Conservation (phyloP, 2,888 invertebrate species). For the Drosophila phalerata region DNA sequence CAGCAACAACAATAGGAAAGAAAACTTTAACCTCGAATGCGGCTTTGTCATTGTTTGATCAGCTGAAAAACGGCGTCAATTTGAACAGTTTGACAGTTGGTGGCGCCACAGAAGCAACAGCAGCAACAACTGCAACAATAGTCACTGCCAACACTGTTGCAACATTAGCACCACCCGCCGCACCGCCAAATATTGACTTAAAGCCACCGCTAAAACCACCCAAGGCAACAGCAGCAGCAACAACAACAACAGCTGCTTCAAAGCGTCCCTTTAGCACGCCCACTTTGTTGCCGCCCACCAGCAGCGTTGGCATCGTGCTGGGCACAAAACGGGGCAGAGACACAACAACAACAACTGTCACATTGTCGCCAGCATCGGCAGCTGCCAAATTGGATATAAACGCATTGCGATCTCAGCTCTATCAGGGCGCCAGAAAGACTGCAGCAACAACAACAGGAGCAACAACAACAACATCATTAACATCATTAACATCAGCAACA, state of each 20-base stretch:
- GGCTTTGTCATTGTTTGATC: slow-evolving; percentile 82
- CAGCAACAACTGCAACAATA: slow-evolving; percentile 22
- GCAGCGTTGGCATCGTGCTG: slow-evolving; percentile 73
- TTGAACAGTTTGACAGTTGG: slow-evolving; percentile 72
- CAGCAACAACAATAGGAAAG: slow-evolving; percentile 37
- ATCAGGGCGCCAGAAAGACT: slow-evolving; percentile 68
- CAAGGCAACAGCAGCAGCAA: slow-evolving; percentile 12
- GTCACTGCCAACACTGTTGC: slow-evolving; percentile 1
- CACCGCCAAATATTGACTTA: slow-evolving; percentile 57
- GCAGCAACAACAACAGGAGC: slow-evolving; percentile 39
- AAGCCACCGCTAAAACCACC: slow-evolving; percentile 60
- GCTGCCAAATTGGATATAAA: slow-evolving; percentile 69
- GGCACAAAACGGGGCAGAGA: slow-evolving; percentile 67
- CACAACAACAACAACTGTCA: slow-evolving; percentile 14
- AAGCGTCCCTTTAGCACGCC: slow-evolving; percentile 58
- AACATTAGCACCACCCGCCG: slow-evolving; percentile 32
- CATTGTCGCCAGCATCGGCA: slow-evolving; percentile 15
- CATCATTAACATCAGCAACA: slow-evolving; percentile 13
- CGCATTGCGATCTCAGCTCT: slow-evolving; percentile 74
- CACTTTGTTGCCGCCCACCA: slow-evolving; percentile 45
- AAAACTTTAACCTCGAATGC: slow-evolving; percentile 63
- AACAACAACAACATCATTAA: slow-evolving; percentile 23
- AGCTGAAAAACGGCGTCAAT: slow-evolving; percentile 83
- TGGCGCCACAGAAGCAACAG: slow-evolving; percentile 39
- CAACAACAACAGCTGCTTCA: slow-evolving; percentile 7